Base-by-base conservation (phyloP, 2,888 invertebrate genomes). In the Myopa testacea region DNA sequence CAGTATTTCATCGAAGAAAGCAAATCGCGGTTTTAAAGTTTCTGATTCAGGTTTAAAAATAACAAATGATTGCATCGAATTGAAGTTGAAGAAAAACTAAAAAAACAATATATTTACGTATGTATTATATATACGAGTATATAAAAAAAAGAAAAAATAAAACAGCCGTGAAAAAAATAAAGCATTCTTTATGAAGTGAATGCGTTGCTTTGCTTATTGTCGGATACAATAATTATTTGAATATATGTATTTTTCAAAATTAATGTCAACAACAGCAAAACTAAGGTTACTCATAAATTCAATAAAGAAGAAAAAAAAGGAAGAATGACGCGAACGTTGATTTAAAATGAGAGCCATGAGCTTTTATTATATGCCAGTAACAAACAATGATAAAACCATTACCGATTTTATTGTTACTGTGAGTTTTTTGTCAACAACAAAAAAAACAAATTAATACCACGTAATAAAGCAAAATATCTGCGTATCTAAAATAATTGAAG, bases 261-360 rank as follows among this genome's bases (percentile, higher is more conserved):
- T 62, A 19, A 45, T 76, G 81, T 80, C 78, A 80, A 81, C 78
- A 58, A 79, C 76, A 81, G 80, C 77, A 82, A 81, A 81, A 80
- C 80, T 40, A 55, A 58, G 55, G 58, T 75, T 52, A 45, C 45
- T 45, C 45, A 55, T 78, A 78, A 74, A 80, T 75, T 72, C 75
- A 67, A 75, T 74, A 70, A 72, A 62, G 26, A 14, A 37, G 37
- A 14, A 37, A 63, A 63, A 34, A 63, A 37, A 63, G 5, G 10
- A 45, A 6, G 45, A 45, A 45, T 45, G 45, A 45, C 45, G 45
- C 10, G 45, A 45, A 10, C 45, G 10, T 6, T 10, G 45, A 45
- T 10, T 45, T 45, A 8, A 45, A 45, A 45, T 10, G 45, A 45
- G 10, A 6, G 45, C 7, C 26, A 26, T 26, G 26, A 26, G 26